Conservation (phyloP, 2,797 vertebrate genomes). For the Rhincodon typus region DNA sequence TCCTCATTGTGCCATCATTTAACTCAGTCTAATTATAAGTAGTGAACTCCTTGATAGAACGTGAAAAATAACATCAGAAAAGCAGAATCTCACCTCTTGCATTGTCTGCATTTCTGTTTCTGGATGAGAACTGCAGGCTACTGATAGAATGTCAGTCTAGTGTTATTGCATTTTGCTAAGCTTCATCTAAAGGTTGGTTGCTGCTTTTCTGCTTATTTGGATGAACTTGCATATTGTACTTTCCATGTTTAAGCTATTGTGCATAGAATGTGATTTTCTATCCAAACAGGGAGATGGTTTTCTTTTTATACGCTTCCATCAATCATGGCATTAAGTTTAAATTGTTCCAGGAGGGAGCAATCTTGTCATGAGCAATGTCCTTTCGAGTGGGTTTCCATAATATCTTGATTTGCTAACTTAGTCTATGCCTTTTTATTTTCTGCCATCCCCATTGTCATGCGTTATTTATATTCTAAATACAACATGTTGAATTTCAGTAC, state of each 20-base stretch:
- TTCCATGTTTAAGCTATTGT: not conserved
- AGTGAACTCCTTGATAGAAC: not conserved
- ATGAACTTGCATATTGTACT: not conserved
- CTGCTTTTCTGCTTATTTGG: not conserved
- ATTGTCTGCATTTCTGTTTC: not conserved
- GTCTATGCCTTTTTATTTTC: not conserved
- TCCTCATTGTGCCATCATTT: not conserved
- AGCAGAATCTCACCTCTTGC: not conserved
- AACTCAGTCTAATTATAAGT: not conserved
- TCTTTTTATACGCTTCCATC: not conserved
- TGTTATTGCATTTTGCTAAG: not conserved
- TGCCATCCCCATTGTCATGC: not conserved
- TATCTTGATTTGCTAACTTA: not conserved
- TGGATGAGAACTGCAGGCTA: not conserved
- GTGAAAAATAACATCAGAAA: not conserved
- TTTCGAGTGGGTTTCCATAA: not conserved
- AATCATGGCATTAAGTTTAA: not conserved
- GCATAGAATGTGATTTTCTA: not conserved
- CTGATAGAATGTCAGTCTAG: not conserved
- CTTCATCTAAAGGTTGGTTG: not conserved
- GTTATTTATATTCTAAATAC: not conserved
- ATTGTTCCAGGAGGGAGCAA: not conserved
- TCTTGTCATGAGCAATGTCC: not conserved
- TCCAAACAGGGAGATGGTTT: not conserved
- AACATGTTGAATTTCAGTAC: not conserved